Evolutionary conservation across 2,113 vertebrate species (phyloP).

Genomic region (Hippocampus zosterae): DNA sequence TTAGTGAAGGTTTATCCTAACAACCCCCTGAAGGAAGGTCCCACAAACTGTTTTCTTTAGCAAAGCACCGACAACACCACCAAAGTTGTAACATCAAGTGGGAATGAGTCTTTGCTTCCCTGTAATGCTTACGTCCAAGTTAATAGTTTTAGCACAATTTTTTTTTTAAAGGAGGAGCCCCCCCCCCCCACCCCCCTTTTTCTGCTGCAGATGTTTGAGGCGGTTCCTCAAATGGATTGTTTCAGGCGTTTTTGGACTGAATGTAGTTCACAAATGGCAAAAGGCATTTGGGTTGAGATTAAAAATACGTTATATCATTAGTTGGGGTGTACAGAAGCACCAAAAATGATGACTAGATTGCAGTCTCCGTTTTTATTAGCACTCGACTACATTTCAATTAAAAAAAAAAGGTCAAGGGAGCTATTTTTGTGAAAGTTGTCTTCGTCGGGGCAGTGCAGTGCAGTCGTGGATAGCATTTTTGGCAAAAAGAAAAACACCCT

Average conservation of each 20-base stretch:
- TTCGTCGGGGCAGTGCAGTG: neutral
- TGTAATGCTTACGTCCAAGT: neutral
- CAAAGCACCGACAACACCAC: neutral
- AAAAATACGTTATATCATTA: neutral
- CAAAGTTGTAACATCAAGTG: neutral
- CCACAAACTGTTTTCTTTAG: neutral
- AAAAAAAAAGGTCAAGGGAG: neutral
- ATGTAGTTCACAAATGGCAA: conserved; percentile 36
- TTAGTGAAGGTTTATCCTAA: neutral
- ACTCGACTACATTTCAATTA: neutral
- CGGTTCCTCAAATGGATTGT: conserved; percentile 24
- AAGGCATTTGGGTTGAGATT: conserved; percentile 26
- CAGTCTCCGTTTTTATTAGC: too few relatives aligned
- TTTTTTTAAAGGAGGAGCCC: conserved; percentile 14
- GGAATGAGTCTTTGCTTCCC: neutral
- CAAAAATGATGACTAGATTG: too few relatives aligned
- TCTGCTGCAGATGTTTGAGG: conserved; percentile 46
- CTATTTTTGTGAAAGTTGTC: neutral
- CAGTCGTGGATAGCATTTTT: neutral
- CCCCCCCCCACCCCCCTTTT: neutral
- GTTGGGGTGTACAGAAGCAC: too few relatives aligned
- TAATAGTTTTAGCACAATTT: conserved; percentile 2
- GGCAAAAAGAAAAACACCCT: too few relatives aligned
- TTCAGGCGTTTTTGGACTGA: conserved; percentile 38
- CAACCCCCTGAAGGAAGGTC: neutral